Base-by-base conservation (phyloP, 1,140 invertebrate species). In the Micrasema minimum region DNA sequence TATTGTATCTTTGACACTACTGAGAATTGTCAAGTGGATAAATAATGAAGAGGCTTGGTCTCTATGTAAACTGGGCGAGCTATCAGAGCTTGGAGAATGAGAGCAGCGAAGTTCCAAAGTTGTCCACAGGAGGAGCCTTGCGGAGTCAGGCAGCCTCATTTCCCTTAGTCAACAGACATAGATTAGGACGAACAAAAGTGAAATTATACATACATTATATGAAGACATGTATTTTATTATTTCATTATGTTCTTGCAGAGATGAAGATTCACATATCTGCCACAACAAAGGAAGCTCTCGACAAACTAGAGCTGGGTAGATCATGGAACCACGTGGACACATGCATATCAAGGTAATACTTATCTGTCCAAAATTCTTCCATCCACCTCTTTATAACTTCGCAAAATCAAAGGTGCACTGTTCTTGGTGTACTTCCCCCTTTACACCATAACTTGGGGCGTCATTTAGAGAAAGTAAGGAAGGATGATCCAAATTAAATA, bases 261-360 rank as follows among this genome's bases (percentile, higher is more conserved):
- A 85, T 90, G 78, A 89, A 87, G 78, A 90, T 92, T 48, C 90
- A 92, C 77, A 89, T 90, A 66, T 90, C 89, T 35, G 79, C 83
- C 46, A 82, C 86, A 38, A 90, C 88, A 26, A 90, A 90, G 77
- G 78, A 82, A 18, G 82, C 85, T 7, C 75, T 92, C 22, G 88
- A 90, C 45, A 80, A 82, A 14, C 53, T 59, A 12, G 31, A 59
- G 89, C 88, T 9, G 88, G 86, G 4, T 92, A 90, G 73, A 76
- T 84, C 3, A 78, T 87, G 0, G 82, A 89, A 62, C 83, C 86
- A 1, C 80, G 90, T 71, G 90, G 90, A 11, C 61, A 79, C 0
- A 81, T 84, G 22, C 83, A 87, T 62, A 80, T 88, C 2, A 83
- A 86, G 77, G 86, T 86, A 78, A 80, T 66, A 6, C 1, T 22